Conservation (phyloP, 2,113 vertebrate species). For the Chlorocebus sabaeus region DNA sequence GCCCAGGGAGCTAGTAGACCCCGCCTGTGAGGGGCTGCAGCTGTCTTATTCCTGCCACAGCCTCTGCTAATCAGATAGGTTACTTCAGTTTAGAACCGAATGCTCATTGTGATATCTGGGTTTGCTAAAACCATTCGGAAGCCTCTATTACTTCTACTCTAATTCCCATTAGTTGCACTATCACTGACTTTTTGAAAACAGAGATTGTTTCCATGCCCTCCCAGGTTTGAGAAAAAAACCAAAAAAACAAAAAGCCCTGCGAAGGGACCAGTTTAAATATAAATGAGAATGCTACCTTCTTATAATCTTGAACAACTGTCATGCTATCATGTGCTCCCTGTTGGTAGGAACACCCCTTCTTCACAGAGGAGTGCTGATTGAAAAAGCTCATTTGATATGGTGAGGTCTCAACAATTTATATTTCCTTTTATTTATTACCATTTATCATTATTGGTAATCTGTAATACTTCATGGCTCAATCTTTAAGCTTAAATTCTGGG, state of each 20-base stretch:
- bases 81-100: not conserved
- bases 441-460: not conserved
- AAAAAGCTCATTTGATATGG: not conserved
- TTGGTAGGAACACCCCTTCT: not conserved
- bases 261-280: not conserved
- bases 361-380: not conserved
- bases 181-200: not conserved
- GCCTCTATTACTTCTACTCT: not conserved
- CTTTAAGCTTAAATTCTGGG: not conserved
- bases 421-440: not conserved
- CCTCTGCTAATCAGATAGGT: not conserved
- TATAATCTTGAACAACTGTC: too few relatives aligned
- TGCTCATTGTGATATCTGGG: not conserved
- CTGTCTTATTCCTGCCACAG: not conserved
- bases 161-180: not conserved
- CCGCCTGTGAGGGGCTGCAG: fast-evolving
- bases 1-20: too few relatives aligned
- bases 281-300: not conserved
- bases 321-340: not conserved
- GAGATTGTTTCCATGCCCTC: not conserved
- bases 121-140: not conserved
- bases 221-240: not conserved
- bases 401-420: not conserved
- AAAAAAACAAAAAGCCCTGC: not conserved
- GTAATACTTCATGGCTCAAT: not conserved